A percentile compares a stretch with the other conserved stretches of the same genome.
Evolutionary conservation across 2,888 invertebrate species (phyloP).

Genomic region (Nysson spinosus): DNA sequence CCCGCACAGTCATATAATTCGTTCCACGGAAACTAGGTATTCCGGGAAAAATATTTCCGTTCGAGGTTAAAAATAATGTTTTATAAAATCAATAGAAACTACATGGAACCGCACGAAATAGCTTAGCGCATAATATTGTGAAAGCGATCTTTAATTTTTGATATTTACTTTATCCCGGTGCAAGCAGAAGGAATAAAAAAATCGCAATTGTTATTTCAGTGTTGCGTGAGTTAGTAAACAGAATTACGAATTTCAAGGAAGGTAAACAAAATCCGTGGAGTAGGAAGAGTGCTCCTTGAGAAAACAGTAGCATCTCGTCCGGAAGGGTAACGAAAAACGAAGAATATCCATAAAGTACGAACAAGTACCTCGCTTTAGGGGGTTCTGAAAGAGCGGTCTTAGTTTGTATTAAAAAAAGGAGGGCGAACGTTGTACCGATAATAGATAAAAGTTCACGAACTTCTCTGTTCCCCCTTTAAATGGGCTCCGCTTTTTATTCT

Average conservation of each 20-base stretch:
- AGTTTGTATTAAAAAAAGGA: neutral
- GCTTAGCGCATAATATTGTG: no score
- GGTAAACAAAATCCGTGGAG: neutral
- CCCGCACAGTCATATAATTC: no score
- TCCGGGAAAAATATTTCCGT: no score
- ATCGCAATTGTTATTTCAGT: no score
- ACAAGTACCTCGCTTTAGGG: neutral
- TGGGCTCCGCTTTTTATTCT: neutral
- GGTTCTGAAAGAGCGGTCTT: neutral
- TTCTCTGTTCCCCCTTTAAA: constrained; percentile 6
- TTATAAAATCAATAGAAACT: no score
- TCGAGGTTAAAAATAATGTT: no score
- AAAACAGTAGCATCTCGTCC: neutral
- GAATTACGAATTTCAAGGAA: neutral
- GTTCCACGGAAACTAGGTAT: no score
- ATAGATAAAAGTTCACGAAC: neutral
- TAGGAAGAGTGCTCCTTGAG: neutral
- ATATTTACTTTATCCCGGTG: neutral
- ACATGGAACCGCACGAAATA: no score
- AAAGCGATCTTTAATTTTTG: neutral
- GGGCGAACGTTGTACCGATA: neutral
- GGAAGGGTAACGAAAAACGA: neutral
- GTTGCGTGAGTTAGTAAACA: no score
- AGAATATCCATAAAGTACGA: neutral
- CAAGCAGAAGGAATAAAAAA: no score